Conservation (phyloP, 2,888 invertebrate genomes). For the Drosophila paracracens region DNA sequence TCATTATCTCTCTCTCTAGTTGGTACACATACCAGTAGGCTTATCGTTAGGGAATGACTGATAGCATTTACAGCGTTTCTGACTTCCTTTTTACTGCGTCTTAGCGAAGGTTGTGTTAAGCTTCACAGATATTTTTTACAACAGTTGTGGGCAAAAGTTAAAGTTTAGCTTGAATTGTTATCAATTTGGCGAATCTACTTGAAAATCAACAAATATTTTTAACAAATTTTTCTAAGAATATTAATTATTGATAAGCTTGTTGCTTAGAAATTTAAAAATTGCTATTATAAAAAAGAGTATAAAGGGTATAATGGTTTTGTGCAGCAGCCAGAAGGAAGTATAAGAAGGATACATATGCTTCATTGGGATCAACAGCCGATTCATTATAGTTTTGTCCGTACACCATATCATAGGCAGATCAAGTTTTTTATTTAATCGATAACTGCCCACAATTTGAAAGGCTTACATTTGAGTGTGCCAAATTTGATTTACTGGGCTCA, state of each 20-base stretch:
- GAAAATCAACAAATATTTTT: neutral
- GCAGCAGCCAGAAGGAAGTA: neutral
- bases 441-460: neutral
- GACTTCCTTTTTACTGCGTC: slow-evolving; percentile 20
- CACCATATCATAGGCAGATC: neutral
- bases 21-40: slow-evolving; percentile 22
- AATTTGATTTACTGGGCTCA: neutral
- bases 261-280: neutral
- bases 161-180: neutral
- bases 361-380: neutral
- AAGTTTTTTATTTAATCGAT: neutral
- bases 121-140: neutral
- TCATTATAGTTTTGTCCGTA: neutral
- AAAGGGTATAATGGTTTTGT: neutral
- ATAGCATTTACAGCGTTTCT: slow-evolving; percentile 22
- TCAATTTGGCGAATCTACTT: neutral
- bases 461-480: neutral
- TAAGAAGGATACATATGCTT: neutral
- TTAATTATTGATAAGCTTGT: neutral
- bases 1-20: slow-evolving; percentile 34
- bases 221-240: neutral
- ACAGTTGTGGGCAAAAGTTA: neutral
- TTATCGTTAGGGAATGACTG: slow-evolving; percentile 33
- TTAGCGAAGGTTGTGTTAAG: slow-evolving; percentile 12
- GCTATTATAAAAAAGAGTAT: neutral